phyloP scores from a whole-genome alignment of 2,888 invertebrate genomes.

The Ecliptopera silaceata region DNA sequence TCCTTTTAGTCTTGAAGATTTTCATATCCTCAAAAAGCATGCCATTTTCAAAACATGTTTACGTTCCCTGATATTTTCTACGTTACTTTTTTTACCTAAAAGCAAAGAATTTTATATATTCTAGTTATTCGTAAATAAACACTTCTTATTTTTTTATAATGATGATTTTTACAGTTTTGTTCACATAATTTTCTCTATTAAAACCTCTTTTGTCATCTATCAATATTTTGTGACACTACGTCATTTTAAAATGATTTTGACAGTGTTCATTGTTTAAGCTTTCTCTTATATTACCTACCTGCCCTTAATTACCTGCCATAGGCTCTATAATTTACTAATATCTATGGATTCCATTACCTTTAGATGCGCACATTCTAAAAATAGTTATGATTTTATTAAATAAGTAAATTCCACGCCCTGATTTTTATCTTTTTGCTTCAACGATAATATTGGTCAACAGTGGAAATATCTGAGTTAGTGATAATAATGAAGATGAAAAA shows the following conservation, averaged over 20 bases:
- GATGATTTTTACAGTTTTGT: too few relatives aligned
- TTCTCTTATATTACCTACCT: conserved; percentile 32
- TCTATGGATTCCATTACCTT: too few relatives aligned
- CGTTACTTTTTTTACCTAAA: not conserved
- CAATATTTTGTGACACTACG: not conserved
- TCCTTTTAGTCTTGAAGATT: not conserved
- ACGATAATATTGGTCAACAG: conserved; percentile 13
- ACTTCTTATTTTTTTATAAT: too few relatives aligned
- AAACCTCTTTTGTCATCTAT: too few relatives aligned
- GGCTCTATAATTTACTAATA: not conserved
- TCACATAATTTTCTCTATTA: too few relatives aligned
- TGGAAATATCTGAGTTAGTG: conserved; percentile 7
- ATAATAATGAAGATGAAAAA: conserved; percentile 3
- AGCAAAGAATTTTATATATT: too few relatives aligned
- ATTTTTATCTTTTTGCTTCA: conserved; percentile 5
- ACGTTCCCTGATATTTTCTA: not conserved
- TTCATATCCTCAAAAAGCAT: not conserved
- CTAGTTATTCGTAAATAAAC: too few relatives aligned
- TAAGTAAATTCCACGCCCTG: too few relatives aligned
- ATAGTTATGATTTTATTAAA: not conserved
- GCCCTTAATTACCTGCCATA: conserved; percentile 26
- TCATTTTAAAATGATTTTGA: not conserved
- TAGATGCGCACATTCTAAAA: not conserved
- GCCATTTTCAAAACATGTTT: not conserved
- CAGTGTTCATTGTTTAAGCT: not conserved